These are phyloP conservation scores for Drosophila quinaria DNA, from an alignment of 2,888 invertebrate genomes.

Conservation along the genomic window DNA sequence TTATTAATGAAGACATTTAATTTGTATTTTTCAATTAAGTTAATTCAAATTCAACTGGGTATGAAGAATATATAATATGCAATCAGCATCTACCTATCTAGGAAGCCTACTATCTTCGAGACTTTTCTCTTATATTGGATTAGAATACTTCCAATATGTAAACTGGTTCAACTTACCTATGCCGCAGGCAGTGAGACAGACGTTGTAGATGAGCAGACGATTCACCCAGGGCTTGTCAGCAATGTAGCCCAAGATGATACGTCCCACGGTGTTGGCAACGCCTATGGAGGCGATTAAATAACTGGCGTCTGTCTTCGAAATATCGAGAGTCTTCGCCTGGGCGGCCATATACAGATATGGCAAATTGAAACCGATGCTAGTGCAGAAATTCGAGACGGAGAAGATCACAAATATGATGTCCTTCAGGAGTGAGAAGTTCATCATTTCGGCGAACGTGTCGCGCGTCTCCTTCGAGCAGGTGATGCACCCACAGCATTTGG, in stretches of 20 bases:
- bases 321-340: constrained; percentile 88
- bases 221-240: constrained; percentile 97
- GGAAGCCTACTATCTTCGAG: too few relatives aligned
- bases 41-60: too few relatives aligned
- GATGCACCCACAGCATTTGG: constrained; percentile 87
- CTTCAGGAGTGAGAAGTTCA: constrained; percentile 93
- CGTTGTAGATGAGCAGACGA: constrained; percentile 95
- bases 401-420: constrained; percentile 96
- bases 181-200: constrained; percentile 95
- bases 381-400: constrained; percentile 94
- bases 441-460: constrained; percentile 92
- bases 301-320: constrained; percentile 88
- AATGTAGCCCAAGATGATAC: constrained; percentile 94
- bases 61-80: too few relatives aligned
- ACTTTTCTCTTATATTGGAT: too few relatives aligned
- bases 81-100: too few relatives aligned
- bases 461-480: constrained; percentile 90
- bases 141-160: too few relatives aligned
- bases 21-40: too few relatives aligned
- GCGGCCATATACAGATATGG: constrained; percentile 95
- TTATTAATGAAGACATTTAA: too few relatives aligned
- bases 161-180: constrained; percentile 88
- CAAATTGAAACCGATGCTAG: constrained; percentile 96
- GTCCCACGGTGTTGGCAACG: constrained; percentile 94
- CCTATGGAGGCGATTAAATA: constrained; percentile 93